A percentile compares a stretch with the other conserved stretches of the same genome.
Evolutionary conservation across 2,888 invertebrate genomes (phyloP).

Genomic region (Eupeodes latifasciatus): DNA sequence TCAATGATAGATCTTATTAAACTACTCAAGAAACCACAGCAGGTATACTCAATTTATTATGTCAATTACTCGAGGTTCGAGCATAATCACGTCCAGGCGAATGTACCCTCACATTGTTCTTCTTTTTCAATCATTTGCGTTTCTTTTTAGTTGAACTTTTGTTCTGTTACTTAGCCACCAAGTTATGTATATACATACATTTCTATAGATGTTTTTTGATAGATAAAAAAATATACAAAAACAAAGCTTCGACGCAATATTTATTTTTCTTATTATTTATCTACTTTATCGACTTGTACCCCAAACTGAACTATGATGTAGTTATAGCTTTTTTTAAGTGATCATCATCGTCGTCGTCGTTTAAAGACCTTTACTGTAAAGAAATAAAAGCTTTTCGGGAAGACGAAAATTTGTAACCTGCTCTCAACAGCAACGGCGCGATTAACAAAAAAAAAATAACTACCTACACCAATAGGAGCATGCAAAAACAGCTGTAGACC

Average conservation of each 20-base stretch:
- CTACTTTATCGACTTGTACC: background rate
- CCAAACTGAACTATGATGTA: background rate
- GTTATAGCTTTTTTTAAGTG: slow-evolving; percentile 45
- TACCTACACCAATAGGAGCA: slow-evolving; percentile 44
- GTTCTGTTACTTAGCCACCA: slow-evolving; percentile 39
- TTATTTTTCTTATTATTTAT: background rate
- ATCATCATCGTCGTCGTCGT: slow-evolving; percentile 37
- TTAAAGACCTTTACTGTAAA: background rate
- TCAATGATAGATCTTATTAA: background rate
- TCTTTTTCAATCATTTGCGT: slow-evolving; percentile 16
- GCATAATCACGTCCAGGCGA: background rate
- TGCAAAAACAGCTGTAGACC: slow-evolving; percentile 42
- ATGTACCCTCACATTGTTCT: background rate
- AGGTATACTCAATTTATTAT: background rate
- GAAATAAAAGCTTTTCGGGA: slow-evolving; percentile 53
- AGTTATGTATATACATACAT: background rate
- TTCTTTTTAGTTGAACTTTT: slow-evolving; percentile 62
- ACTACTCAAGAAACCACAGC: background rate
- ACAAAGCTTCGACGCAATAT: slow-evolving; percentile 32
- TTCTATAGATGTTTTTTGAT: background rate
- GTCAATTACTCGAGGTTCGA: background rate
- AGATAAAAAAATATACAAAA: background rate
- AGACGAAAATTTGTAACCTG: slow-evolving; percentile 66
- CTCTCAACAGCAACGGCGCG: slow-evolving; percentile 44
- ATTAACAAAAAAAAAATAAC: slow-evolving; percentile 58